Evolutionary conservation across 2,113 vertebrate species (phyloP), one percentile per base, ranked within the genome.

Genomic region (Ciconia maguari): DNA sequence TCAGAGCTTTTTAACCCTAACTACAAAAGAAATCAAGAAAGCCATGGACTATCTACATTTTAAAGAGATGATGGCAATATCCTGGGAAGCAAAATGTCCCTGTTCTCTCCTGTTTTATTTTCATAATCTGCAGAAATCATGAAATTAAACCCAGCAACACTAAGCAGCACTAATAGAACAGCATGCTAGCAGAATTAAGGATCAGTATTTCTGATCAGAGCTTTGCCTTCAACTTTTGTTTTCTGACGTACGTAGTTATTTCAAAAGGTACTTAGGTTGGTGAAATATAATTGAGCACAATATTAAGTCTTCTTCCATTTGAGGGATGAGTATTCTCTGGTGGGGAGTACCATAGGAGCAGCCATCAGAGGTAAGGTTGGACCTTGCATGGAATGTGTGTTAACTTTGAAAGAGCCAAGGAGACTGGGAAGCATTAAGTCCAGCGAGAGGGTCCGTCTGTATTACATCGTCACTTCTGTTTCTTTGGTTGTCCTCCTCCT

Each of bases 151-250:
- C 36, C 85, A 52, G 29, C 25, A 93, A 36, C 0, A 0, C 52
- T 55, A n/a, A 62, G 70, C 46, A 90, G 64, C 72, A 25, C 74
- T 83, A 52, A 36, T 10, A 75, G 69, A 88, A 13, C 76, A 79
- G 68, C 16, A 1, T n/a, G 48, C 62, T 55, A 48, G 80, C 81
- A 94, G 83, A 90, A 90, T 83, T 87, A 82, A 91, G n/a, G 68
- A 85, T 94, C 88, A 76, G 93, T 78, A 49, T 93, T 96, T 93
- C 83, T 96, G 89, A 36, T 87, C 93, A 87, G 86, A 94, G 87
- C 74, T 91, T 71, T 81, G 65, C 90, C 78, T 89, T 75, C 84
- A 57, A 7, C 71, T 92, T 64, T 49, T 32, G 4, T 46, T 69
- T 92, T 93, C 77, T 94, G 87, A 91, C 0, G 9, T 74, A 8